phyloP scores from a whole-genome alignment of 2,888 invertebrate genomes.

The Monopis laevigella region DNA sequence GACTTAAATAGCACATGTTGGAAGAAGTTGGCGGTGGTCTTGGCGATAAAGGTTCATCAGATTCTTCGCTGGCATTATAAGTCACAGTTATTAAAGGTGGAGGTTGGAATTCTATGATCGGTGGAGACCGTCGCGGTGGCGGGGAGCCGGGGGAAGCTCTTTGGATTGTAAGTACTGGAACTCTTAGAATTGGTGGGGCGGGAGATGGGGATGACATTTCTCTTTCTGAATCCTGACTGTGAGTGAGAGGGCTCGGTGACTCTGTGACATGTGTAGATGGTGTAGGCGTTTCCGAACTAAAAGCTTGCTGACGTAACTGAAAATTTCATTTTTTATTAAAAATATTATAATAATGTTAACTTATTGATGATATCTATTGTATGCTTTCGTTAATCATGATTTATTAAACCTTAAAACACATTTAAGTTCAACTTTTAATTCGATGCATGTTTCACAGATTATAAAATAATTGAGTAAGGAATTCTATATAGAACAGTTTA shows the following conservation, averaged over 20 bases:
- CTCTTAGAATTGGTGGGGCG: conserved; percentile 61
- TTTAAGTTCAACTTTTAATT: too few relatives aligned
- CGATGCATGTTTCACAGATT: too few relatives aligned
- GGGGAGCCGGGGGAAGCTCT: conserved; percentile 75
- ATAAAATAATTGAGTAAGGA: too few relatives aligned
- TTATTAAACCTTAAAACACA: too few relatives aligned
- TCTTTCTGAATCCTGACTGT: conserved; percentile 55
- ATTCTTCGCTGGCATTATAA: conserved; percentile 80
- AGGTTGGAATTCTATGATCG: conserved; percentile 72
- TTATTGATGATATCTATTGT: too few relatives aligned
- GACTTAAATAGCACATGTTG: conserved; percentile 79
- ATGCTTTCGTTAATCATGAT: too few relatives aligned
- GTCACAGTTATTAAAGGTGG: conserved; percentile 80
- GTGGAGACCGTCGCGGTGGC: conserved; percentile 68
- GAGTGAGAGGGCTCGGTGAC: conserved; percentile 53
- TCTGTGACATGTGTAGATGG: conserved; percentile 56
- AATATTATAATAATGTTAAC: too few relatives aligned
- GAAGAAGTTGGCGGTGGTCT: conserved; percentile 62
- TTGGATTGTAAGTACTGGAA: conserved; percentile 73
- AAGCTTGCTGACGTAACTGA: conserved; percentile 63
- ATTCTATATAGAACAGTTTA: too few relatives aligned
- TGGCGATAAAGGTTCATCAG: conserved; percentile 77
- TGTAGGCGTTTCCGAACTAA: conserved; percentile 51
- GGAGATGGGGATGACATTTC: conserved; percentile 52
- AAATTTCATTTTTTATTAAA: conserved; percentile 24